Evolutionary conservation across 1,140 invertebrate species (phyloP).

Genomic region (Lepidurus apus): DNA sequence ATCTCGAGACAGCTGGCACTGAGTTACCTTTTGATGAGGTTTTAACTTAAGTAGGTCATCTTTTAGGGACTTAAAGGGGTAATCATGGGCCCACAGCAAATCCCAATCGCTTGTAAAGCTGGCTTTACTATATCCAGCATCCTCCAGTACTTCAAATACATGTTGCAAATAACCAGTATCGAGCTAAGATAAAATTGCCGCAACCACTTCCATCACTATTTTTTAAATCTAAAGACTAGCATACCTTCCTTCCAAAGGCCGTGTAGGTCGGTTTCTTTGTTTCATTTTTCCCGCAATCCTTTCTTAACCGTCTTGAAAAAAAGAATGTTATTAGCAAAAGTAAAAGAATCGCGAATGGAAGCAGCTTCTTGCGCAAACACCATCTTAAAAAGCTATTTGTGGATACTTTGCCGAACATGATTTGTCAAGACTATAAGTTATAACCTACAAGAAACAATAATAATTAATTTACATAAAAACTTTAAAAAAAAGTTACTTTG

Average conservation of each 20-base stretch:
- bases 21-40: slow-evolving; percentile 58
- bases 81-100: slow-evolving; percentile 88
- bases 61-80: slow-evolving; percentile 68
- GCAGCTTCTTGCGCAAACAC: neutral
- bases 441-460: neutral
- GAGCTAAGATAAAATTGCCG: slow-evolving; percentile 43
- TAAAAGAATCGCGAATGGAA: slow-evolving; percentile 26
- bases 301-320: neutral
- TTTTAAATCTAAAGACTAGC: neutral
- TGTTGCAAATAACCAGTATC: slow-evolving; percentile 67
- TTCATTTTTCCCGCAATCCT: slow-evolving; percentile 28
- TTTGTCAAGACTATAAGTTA: neutral
- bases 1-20: neutral
- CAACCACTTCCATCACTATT: neutral
- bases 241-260: slow-evolving; percentile 33
- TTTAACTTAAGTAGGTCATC: slow-evolving; percentile 58
- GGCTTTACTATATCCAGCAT: slow-evolving; percentile 62
- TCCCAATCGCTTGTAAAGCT: slow-evolving; percentile 64
- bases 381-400: neutral
- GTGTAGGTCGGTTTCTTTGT: neutral
- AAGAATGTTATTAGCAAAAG: slow-evolving; percentile 36
- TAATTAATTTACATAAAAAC: too few relatives aligned
- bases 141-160: slow-evolving; percentile 64
- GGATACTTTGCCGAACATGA: neutral
- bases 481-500: too few relatives aligned